Base-by-base conservation (phyloP, 2,888 invertebrate species). In the Phortica okadai region DNA sequence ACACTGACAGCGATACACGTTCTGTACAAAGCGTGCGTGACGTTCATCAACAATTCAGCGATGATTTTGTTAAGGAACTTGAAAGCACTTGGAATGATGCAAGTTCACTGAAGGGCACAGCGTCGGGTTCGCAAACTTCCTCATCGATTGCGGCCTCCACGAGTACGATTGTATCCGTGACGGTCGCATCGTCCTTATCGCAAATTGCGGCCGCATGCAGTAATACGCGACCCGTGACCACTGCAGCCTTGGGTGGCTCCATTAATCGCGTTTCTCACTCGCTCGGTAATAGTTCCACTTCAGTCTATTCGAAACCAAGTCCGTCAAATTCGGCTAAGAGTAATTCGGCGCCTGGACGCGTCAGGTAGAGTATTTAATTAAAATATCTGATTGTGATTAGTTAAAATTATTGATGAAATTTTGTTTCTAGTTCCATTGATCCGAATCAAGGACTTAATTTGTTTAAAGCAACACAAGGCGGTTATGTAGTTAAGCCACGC, bases 81-180 rank as follows among this genome's bases (percentile, higher is more conserved):
- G 97, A 97, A 90, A 95, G 96, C 91, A 95, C 96, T 42, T 90
- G 91, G 77, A 93, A 97, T 75, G 94, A 94, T 77, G 91, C 87
- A 11, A 89, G 87, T 74, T 82, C 84, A 16, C 74, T 79, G 73
- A 77, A 58, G 0, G 77, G 42, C 44, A 80, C 74, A 41, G 77
- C 79, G 7, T 81, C 87, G 3, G 84, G 70, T 58, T 88, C 81
- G 44, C 75, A 83, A 14, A 81, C 83, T 5, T 83, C 81, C 73
- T 89, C 90, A 78, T 90, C 78, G 59, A 76, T 78, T 7, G 76
- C 80, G 1, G 73, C 82, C 4, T 79, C 89, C 25, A 90, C 84
- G 44, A 87, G 84, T 69, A 90, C 90, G 69, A 85, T 89, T 75
- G 90, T 90, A 44, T 87, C 89, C 3, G 82, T 86, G 8, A 83